A percentile compares a stretch with the other conserved stretches of the same genome.
Evolutionary conservation across 1,140 invertebrate genomes (phyloP).

Genomic region (Drosophila tani): DNA sequence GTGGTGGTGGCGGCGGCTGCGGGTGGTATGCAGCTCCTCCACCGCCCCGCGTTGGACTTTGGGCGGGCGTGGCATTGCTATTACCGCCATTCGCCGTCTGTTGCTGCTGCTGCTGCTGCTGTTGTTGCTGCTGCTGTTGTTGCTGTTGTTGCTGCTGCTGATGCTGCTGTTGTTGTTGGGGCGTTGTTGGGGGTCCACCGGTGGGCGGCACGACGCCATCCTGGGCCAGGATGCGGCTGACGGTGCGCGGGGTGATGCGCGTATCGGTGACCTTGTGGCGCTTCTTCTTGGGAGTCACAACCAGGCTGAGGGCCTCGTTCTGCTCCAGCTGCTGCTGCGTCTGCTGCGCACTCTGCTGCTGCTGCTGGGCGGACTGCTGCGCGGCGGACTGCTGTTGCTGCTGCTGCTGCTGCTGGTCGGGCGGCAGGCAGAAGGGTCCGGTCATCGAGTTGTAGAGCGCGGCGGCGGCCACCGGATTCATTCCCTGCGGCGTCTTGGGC

Average conservation of each 20-base stretch:
- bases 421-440: conserved; percentile 88
- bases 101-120: conserved; percentile 53
- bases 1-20: conserved; percentile 88
- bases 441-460: conserved; percentile 87
- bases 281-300: conserved; percentile 97
- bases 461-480: conserved; percentile 88
- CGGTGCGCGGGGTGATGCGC: conserved; percentile 95
- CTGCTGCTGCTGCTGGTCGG: conserved; percentile 79
- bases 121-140: conserved; percentile 52
- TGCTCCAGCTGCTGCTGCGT: conserved; percentile 89
- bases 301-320: conserved; percentile 96
- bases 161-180: conserved; percentile 49
- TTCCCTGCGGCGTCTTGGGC: conserved; percentile 90
- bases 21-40: conserved; percentile 86
- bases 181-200: conserved; percentile 29
- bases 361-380: conserved; percentile 70
- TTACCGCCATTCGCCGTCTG: conserved; percentile 45
- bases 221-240: conserved; percentile 93
- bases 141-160: conserved; percentile 50
- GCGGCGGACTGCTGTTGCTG: conserved; percentile 64
- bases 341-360: conserved; percentile 87
- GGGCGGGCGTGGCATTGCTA: conserved; percentile 83
- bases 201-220: conserved; percentile 89
- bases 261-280: conserved; percentile 98
- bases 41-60: conserved; percentile 89